Evolutionary conservation across 2,797 vertebrate genomes (phyloP).

Genomic region (Dromococcyx pavoninus): DNA sequence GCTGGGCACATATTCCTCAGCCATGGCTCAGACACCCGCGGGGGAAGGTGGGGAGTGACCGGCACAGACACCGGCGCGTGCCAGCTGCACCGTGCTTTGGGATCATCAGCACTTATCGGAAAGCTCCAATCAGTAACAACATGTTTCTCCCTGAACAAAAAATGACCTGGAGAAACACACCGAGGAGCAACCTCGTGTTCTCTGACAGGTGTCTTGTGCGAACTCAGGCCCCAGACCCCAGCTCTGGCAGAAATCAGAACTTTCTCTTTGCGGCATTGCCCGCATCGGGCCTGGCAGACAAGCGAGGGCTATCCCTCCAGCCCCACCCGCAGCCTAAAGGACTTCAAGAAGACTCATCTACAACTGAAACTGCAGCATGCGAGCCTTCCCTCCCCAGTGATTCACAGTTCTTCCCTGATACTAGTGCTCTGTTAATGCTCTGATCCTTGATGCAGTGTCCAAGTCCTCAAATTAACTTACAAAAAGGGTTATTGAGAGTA

Average conservation of each 20-base stretch:
- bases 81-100: background rate
- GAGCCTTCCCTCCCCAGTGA: background rate
- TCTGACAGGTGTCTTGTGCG: background rate
- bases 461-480: background rate
- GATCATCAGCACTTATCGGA: background rate
- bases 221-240: background rate
- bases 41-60: conserved; percentile 19
- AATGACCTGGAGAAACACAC: background rate
- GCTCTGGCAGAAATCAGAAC: background rate
- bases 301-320: background rate
- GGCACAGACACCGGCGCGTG: background rate
- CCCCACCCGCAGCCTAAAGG: background rate
- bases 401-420: background rate
- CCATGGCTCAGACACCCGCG: background rate
- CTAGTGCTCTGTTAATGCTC: background rate
- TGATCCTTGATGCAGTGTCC: background rate
- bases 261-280: background rate
- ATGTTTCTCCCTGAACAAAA: background rate
- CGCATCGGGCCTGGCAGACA: background rate
- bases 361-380: background rate
- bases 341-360: background rate
- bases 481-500: background rate
- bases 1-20: background rate
- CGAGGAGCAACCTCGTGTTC: background rate
- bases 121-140: background rate